Conservation (phyloP, 2,888 invertebrate genomes). For the Thera obeliscata region DNA sequence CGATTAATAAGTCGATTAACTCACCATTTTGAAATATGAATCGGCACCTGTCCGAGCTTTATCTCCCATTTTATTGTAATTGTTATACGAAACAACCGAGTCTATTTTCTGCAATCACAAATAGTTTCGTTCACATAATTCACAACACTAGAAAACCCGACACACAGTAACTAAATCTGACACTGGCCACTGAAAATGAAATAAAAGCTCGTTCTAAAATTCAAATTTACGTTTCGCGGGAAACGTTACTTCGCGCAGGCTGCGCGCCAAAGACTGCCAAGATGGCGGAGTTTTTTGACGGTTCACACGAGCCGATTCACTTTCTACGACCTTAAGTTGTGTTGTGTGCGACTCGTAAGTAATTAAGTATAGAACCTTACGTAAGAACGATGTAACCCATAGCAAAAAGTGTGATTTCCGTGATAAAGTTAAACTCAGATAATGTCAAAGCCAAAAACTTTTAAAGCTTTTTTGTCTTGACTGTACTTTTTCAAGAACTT, state of each 20-base stretch:
- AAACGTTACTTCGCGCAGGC: conserved; percentile 75
- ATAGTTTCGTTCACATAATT: conserved; percentile 73
- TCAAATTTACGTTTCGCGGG: conserved; percentile 68
- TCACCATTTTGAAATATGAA: conserved; percentile 74
- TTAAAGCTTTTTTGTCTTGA: not conserved
- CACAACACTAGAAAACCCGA: conserved; percentile 66
- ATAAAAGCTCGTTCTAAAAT: conserved; percentile 60
- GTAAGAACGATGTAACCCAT: conserved; percentile 77
- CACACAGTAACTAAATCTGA: conserved; percentile 50
- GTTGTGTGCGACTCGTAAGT: conserved; percentile 80
- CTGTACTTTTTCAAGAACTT: not conserved
- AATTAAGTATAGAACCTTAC: conserved; percentile 82
- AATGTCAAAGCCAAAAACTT: conserved; percentile 14
- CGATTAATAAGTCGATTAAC: conserved; percentile 40
- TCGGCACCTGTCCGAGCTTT: conserved; percentile 66
- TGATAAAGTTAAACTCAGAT: conserved; percentile 43
- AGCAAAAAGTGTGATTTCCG: conserved; percentile 68
- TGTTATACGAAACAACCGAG: conserved; percentile 49
- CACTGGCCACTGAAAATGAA: conserved; percentile 62
- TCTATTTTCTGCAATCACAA: conserved; percentile 50
- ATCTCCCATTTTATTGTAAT: conserved; percentile 65
- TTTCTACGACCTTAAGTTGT: conserved; percentile 84
- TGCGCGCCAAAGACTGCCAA: conserved; percentile 80
- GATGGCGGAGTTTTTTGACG: conserved; percentile 82
- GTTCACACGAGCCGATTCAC: conserved; percentile 84